Evolutionary conservation across 2,888 invertebrate genomes (phyloP).

Genomic region (Drosophila longiperda): DNA sequence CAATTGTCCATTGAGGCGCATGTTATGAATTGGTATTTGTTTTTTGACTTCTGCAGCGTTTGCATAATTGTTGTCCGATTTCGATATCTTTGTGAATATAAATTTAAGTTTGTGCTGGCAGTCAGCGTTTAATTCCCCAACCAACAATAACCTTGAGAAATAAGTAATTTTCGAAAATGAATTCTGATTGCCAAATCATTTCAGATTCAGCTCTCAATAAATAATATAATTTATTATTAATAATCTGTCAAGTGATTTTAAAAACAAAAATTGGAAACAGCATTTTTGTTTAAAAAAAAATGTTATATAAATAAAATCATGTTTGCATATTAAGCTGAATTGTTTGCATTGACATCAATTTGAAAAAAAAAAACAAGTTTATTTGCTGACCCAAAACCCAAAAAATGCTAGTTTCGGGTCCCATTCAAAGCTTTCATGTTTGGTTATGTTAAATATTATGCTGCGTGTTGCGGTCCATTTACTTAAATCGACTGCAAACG

Average conservation of each 20-base stretch:
- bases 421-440: conserved; percentile 15
- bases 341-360: not conserved
- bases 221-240: not conserved
- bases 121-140: not conserved
- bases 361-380: not conserved
- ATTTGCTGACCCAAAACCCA: conserved; percentile 4
- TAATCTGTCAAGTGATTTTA: not conserved
- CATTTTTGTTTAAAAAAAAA: not conserved
- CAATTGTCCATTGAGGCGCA: conserved; percentile 49
- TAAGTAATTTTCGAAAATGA: not conserved
- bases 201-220: not conserved
- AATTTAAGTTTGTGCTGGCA: conserved; percentile 13
- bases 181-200: not conserved
- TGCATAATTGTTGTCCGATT: conserved; percentile 49
- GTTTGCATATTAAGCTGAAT: conserved; percentile 2
- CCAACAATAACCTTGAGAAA: not conserved
- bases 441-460: conserved; percentile 1
- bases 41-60: conserved; percentile 38
- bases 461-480: conserved; percentile 19
- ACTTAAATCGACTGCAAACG: conserved; percentile 30
- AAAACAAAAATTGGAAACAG: not conserved
- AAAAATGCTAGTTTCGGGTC: conserved; percentile 17
- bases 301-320: not conserved
- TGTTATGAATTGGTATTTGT: conserved; percentile 69
- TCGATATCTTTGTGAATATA: conserved; percentile 34